Evolutionary conservation across 2,113 vertebrate species (phyloP), one percentile per base, ranked within the genome.

Genomic region (Paramisgurnus dabryanus): DNA sequence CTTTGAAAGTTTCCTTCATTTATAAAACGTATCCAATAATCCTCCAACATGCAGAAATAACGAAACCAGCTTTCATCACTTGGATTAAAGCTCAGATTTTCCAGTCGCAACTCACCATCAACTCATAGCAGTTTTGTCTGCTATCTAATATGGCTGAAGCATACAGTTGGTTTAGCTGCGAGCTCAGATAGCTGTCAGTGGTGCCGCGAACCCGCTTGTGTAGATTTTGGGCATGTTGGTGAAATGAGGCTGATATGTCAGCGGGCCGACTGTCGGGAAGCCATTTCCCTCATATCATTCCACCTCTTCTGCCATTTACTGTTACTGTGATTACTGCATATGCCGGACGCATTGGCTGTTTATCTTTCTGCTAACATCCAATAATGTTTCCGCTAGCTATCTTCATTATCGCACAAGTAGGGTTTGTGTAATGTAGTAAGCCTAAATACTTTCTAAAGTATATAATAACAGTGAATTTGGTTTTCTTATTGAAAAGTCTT

Each of bases 351-450:
- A 47, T 65, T 70, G 12, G 0, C 17, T 7, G 15, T 63, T 74
- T 74, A 74, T 55, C 77, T 83, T 80, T 50, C 71, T 63, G 39
- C 43, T 66, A 67, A 67, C 65, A 70, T 40, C 68, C 60, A 73
- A 73, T 80, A 80, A 80, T 80, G 78, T 80, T 80, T 80, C 73
- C 27, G 58, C 68, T 53, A 55, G 68, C n/a, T 63, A 73, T 80
- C 50, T 43, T 53, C 71, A 61, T 80, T 76, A 80, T 80, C 72
- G 45, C 43, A 27, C 6, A 47, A 34, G 70, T 18, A 60, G 57
- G 50, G 47, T 83, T 65, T 34, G 61, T 49, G 17, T 27, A 41
- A 71, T 70, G 65, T 53, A 53, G 49, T 83, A 76, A 70, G 11
- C 61, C 5, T 61, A 18, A 78, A 49, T 27, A 68, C 27, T 60